Evolutionary conservation across 1,140 invertebrate species (phyloP), one percentile per base, ranked within the genome.

Genomic region (Luehdorfia chinensis): DNA sequence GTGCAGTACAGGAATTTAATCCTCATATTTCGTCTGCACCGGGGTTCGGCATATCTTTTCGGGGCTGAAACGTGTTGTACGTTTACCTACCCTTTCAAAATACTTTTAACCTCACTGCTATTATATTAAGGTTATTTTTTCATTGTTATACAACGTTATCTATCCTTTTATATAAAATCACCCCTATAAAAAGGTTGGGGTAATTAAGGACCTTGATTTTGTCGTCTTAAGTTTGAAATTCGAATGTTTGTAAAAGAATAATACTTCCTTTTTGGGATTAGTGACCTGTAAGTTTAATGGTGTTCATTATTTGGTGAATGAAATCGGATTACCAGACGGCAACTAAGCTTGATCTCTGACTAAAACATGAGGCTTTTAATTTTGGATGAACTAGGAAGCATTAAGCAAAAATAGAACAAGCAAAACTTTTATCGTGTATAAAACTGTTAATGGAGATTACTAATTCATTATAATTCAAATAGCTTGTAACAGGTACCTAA

Each of bases 1-100:
- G 70, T 79, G 76, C 71, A 75, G 63, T 79, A 69, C 78, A 73
- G 73, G 78, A 84, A 84, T 84, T 83, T 84, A 83, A 84, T 84
- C 78, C 80, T 83, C 78, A 83, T 84, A 84, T 84, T 85, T 83
- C 78, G 78, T 81, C 73, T 85, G 76, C 69, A 45, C 61, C 52
- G 63, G 65, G 64, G 65, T 72, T 75, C 70, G 73, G 75, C 68
- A 75, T 78, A 78, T 84, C 77, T 84, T 76, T 80, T 68, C 67
- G 73, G 59, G 60, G 68, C 57, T 64, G 49, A 64, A 74, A 69
- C 62, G 62, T 60, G 67, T n/a, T 39, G 61, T 63, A 30, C 60
- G 53, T 21, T 37, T 27, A 13, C 41, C 21, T 4, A 4, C 28
- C 11, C 66, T 62, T 64, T 12, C 25, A n/a, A 66, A 67, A n/a